phyloP scores from a whole-genome alignment of 2,888 invertebrate genomes.

The Atethmia centrago region DNA sequence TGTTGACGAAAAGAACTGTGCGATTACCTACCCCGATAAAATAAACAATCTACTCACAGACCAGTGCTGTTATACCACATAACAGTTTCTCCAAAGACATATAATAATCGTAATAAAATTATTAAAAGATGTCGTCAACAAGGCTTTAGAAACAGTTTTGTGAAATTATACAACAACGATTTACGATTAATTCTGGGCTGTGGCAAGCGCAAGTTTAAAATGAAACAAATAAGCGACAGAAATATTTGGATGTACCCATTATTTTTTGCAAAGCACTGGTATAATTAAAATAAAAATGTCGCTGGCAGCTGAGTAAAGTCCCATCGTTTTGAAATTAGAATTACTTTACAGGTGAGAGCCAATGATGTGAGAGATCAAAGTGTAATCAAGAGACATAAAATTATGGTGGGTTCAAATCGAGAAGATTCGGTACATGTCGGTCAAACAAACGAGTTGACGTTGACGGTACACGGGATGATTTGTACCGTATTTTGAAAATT shows the following conservation, averaged over 20 bases:
- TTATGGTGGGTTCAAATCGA: conserved; percentile 31
- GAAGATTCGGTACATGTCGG: conserved; percentile 24
- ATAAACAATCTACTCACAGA: conserved; percentile 40
- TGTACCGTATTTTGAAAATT: conserved; percentile 11
- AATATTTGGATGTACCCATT: background rate
- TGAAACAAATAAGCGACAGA: background rate
- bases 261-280: background rate
- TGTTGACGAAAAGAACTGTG: conserved; percentile 60
- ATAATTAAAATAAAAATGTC: conserved; percentile 4
- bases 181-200: background rate
- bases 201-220: background rate
- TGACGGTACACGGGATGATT: background rate
- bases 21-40: conserved; percentile 44
- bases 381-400: conserved; percentile 52
- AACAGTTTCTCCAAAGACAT: background rate
- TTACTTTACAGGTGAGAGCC: conserved; percentile 44
- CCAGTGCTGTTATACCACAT: background rate
- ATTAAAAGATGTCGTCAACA: background rate
- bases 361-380: conserved; percentile 59
- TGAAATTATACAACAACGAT: background rate
- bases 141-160: background rate
- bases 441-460: conserved; percentile 28
- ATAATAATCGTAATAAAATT: background rate
- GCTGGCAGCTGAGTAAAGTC: conserved; percentile 7
- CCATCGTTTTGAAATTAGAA: conserved; percentile 33